Base-by-base conservation (phyloP, 2,888 invertebrate species). In the Trichopria drosophilae region DNA sequence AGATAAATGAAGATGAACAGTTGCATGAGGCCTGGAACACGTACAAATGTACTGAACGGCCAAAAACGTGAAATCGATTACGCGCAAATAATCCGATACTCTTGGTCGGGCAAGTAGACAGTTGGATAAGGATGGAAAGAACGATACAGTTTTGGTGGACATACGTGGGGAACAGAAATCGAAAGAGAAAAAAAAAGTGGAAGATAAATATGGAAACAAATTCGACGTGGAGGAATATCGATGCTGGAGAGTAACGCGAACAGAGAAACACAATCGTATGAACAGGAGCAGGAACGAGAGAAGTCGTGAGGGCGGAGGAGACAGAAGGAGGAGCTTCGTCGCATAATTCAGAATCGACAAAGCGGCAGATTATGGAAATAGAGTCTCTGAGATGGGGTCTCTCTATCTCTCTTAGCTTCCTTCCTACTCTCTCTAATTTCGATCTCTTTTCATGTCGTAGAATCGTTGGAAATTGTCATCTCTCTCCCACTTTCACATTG, bases 291-390 rank as follows among this genome's bases (percentile, higher is more conserved):
- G 40, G 46, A 46, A 29, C 26, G 50, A 26, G 22, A 51, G 43
- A 51, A 35, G 56, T 42, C 37, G 44, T 26, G 50, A 37, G 54
- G 49, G 12, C 24, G 44, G 29, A 43, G 55, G 29, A 41, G 53
- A 48, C n/a, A 52, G 59, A 49, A 57, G 56, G 56, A 61, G 64
- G 65, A 65, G 64, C 65, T 61, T 63, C 35, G 50, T 69, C 71
- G 71, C 71, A 73, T 73, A 73, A 73, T 73, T 73, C 73, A 72
- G 71, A 73, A 73, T 73, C 72, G 73, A 73, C 73, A 73, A 73
- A 73, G 73, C 73, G 69, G 71, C 73, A 73, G 73, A 73, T 73
- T 73, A 73, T 73, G 73, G 73, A 73, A 73, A 73, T 73, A 73
- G 72, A 73, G 73, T 73, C 71, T 66, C 58, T 44, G 39, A 39